These are phyloP conservation scores for Drosophila santomea DNA, from an alignment of 1,140 invertebrate genomes.

Conservation along the genomic window DNA sequence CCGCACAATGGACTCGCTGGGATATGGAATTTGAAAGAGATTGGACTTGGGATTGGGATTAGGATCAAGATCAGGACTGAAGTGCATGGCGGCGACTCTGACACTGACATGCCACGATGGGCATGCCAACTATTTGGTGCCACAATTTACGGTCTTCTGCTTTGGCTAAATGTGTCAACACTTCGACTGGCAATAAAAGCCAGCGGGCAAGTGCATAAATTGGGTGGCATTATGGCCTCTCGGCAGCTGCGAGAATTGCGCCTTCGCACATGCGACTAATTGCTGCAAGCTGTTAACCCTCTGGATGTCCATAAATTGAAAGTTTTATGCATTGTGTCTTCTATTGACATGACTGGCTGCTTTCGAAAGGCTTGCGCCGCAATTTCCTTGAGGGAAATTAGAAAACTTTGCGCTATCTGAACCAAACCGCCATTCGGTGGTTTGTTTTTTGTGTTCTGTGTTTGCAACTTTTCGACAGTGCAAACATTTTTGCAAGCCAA, in stretches of 20 bases:
- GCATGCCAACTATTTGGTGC: constrained; percentile 23
- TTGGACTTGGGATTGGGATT: constrained; percentile 3
- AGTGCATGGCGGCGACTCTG: constrained; percentile 44
- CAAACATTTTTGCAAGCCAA: constrained; percentile 73
- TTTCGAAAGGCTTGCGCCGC: constrained; percentile 38
- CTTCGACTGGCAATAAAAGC: constrained; percentile 57
- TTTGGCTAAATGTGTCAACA: constrained; percentile 60
- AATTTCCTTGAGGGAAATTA: constrained; percentile 77
- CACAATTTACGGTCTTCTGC: constrained; percentile 45
- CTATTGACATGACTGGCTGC: constrained; percentile 28
- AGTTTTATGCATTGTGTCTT: constrained; percentile 59
- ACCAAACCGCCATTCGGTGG: not conserved
- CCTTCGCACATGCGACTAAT: constrained; percentile 40
- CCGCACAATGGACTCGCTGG: constrained; percentile 26
- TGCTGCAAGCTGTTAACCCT: constrained; percentile 44
- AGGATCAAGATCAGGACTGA: not conserved
- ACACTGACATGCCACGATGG: constrained; percentile 34
- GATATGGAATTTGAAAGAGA: constrained; percentile 4
- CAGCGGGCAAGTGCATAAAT: constrained; percentile 46
- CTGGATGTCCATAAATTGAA: constrained; percentile 54
- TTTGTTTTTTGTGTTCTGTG: not conserved
- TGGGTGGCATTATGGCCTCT: constrained; percentile 37
- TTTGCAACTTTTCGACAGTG: constrained; percentile 30
- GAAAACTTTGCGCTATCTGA: constrained; percentile 68
- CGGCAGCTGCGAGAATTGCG: constrained; percentile 17